Base-by-base conservation (phyloP, 2,888 invertebrate species). In the Zootermopsis nevadensis region DNA sequence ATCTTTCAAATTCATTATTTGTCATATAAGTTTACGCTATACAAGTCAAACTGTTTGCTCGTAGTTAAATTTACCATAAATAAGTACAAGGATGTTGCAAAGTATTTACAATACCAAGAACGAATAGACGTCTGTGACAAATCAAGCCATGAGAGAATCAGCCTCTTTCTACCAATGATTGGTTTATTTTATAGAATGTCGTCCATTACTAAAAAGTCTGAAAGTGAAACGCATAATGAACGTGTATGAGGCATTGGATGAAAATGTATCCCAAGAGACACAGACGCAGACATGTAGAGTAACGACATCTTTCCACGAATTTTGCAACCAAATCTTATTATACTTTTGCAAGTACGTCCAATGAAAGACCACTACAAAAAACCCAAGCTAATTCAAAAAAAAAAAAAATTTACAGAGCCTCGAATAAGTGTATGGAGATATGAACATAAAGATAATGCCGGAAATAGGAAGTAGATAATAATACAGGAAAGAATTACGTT, bases 401-500 rank as follows among this genome's bases (percentile, higher is more conserved):
- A 74, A n/a, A 22, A 38, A 74, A 74, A 74, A 74, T 38, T 74
- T 74, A 38, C 22, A 33, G 33, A 33, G 33, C 27, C 33, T 33
- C 2, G 60, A 60, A 60, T 60, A 60, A 60, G 60, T 69, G 33
- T 31, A 69, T 22, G 69, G 69, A 31, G 33, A 33, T 31, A 69
- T 1, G 24, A 33, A 33, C 19, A 22, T 30, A 69, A 31, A 69
- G 69, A 33, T 60, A 60, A 60, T 60, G 60, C 60, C 1, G 60
- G 15, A 27, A n/a, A 27, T 22, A 31, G 69, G 33, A 69, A 69
- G 33, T n/a, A 69, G 33, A 69, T 33, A 22, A 12, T 69, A 31
- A 33, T 74, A 38, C 38, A 38, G 74, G 38, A 74, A 74, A 74
- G 38, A 35, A 74, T 74, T 33, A 38, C 38, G 33, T 74, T n/a